A percentile compares a stretch with the other conserved stretches of the same genome.
phyloP scores from a whole-genome alignment of 2,888 invertebrate genomes.

The Phlogophora meticulosa region DNA sequence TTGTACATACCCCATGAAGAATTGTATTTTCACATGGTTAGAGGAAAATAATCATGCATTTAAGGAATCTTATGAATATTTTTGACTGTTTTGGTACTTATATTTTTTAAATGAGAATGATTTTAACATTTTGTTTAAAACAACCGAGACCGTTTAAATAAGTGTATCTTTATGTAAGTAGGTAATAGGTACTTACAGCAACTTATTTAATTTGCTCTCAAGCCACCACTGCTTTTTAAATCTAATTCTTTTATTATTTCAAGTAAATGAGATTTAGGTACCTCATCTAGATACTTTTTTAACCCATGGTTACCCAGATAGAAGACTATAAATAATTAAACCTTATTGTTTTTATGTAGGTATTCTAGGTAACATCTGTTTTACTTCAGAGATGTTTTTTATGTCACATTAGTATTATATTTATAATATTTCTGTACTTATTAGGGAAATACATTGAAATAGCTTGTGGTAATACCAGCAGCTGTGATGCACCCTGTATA shows the following conservation, averaged over 20 bases:
- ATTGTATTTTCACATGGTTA: too few species aligned
- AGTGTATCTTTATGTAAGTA: not conserved
- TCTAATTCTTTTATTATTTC: not conserved
- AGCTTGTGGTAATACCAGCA: not conserved
- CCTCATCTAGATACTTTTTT: too few species aligned
- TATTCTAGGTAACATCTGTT: too few species aligned
- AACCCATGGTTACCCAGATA: too few species aligned
- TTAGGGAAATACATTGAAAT: not conserved
- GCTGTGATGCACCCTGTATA: not conserved
- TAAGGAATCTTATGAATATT: constrained; percentile 7
- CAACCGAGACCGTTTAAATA: not conserved
- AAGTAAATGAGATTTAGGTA: not conserved
- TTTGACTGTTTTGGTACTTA: not conserved
- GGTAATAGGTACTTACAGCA: not conserved
- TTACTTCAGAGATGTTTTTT: too few species aligned
- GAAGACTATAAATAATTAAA: too few species aligned
- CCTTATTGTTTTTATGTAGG: too few species aligned
- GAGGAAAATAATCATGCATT: not conserved
- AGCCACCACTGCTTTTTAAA: not conserved
- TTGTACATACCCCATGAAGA: too few species aligned
- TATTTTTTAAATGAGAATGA: not conserved
- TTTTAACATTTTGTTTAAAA: not conserved
- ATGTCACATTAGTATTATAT: too few species aligned
- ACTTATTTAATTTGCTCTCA: not conserved
- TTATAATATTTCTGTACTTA: too few species aligned